These are phyloP conservation scores for Megalops cyprinoides DNA, from an alignment of 2,797 vertebrate species.

Conservation along the genomic window DNA sequence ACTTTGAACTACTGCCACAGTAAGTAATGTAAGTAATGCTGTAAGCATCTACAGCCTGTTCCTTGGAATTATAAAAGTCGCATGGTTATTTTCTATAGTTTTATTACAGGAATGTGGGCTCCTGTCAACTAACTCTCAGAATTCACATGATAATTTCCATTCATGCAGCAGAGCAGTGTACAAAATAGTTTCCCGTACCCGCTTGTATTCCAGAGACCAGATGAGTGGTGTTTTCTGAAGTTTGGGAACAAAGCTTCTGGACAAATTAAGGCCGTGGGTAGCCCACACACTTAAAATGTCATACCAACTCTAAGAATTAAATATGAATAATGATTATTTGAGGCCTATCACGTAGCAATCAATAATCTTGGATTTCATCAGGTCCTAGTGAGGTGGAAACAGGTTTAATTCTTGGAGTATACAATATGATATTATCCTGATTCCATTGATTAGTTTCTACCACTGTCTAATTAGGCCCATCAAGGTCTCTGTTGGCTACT, in stretches of 20 bases:
- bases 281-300: background rate
- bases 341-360: background rate
- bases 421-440: background rate
- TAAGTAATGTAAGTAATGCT: slow-evolving; percentile 4
- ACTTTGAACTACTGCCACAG: background rate
- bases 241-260: background rate
- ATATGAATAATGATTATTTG: background rate
- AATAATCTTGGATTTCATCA: background rate
- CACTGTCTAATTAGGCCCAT: background rate
- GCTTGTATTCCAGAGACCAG: background rate
- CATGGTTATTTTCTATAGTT: background rate
- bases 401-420: too few species aligned
- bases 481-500: background rate
- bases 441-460: background rate
- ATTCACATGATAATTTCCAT: background rate
- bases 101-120: background rate
- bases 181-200: background rate
- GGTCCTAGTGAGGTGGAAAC: too few species aligned
- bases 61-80: slow-evolving; percentile 7
- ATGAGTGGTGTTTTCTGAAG: background rate
- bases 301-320: background rate
- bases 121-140: background rate
- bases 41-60: background rate
- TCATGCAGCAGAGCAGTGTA: background rate
- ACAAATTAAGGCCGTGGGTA: too few species aligned